These are phyloP conservation scores for Caretta caretta DNA, from an alignment of 2,113 vertebrate genomes.

Conservation along the genomic window DNA sequence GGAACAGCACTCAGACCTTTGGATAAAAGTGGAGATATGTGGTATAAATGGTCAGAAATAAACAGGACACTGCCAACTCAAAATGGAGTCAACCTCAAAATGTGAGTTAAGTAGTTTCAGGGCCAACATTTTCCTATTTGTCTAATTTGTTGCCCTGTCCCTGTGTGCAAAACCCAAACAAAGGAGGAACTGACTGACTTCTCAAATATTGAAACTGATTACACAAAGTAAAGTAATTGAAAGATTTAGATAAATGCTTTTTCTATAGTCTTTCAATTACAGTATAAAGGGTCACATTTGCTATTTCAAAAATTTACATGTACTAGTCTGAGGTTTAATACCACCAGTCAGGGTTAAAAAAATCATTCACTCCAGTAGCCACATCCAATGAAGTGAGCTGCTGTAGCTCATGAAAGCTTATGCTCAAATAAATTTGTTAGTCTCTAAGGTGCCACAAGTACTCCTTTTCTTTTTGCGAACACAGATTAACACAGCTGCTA, in stretches of 20 bases:
- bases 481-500: no score
- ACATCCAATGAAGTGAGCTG: neutral
- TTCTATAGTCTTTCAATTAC: neutral
- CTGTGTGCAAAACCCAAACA: neutral
- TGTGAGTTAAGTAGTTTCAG: neutral
- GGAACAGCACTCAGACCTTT: neutral
- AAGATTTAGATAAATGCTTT: neutral
- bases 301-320: neutral
- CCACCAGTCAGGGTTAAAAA: fast-evolving
- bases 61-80: neutral
- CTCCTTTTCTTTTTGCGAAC: no score
- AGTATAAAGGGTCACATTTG: neutral
- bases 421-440: no score
- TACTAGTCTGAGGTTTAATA: neutral
- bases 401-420: no score
- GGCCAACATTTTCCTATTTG: neutral
- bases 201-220: conserved; percentile 7
- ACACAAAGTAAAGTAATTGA: neutral
- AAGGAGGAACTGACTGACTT: neutral
- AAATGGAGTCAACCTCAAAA: neutral
- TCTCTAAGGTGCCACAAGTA: no score
- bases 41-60: neutral
- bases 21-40: neutral
- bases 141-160: neutral
- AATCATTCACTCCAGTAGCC: neutral